phyloP scores from a whole-genome alignment of 2,888 invertebrate genomes.

The Brenthis hecate region DNA sequence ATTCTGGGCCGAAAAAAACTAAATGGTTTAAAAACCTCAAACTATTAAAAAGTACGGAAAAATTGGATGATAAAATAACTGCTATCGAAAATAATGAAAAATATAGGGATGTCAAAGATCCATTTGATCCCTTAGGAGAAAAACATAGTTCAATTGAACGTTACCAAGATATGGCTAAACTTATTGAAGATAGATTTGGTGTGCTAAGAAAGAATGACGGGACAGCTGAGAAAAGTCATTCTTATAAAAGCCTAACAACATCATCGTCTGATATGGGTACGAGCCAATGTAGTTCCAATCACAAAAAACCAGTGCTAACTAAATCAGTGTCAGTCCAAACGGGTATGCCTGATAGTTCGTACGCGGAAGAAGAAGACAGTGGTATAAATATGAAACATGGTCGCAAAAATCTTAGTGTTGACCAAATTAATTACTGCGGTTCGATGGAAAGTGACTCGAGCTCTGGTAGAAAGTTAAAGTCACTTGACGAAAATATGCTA shows the following conservation, averaged over 20 bases:
- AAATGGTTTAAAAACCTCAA: constrained; percentile 86
- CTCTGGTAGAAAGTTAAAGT: constrained; percentile 75
- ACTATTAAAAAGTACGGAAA: constrained; percentile 74
- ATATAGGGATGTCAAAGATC: constrained; percentile 75
- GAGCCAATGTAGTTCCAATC: constrained; percentile 75
- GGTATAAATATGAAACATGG: constrained; percentile 75
- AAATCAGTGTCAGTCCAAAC: constrained; percentile 80
- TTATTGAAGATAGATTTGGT: constrained; percentile 86
- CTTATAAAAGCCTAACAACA: constrained; percentile 77
- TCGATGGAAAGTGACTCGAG: constrained; percentile 79
- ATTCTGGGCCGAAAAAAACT: constrained; percentile 78
- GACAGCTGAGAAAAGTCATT: constrained; percentile 77
- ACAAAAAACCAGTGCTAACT: constrained; percentile 75
- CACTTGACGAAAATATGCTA: constrained; percentile 76
- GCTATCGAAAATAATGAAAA: constrained; percentile 68
- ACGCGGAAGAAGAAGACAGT: constrained; percentile 66
- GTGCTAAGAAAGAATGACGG: constrained; percentile 71
- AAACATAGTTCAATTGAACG: constrained; percentile 87
- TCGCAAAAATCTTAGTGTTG: constrained; percentile 76
- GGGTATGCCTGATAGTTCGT: constrained; percentile 74
- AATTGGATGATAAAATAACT: constrained; percentile 72
- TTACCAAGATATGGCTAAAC: constrained; percentile 87
- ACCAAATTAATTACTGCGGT: constrained; percentile 79
- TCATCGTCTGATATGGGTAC: constrained; percentile 81
- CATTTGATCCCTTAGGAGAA: constrained; percentile 83